These are phyloP conservation scores for Charaxes varanes DNA, from an alignment of 1,140 invertebrate genomes.

Conservation along the genomic window DNA sequence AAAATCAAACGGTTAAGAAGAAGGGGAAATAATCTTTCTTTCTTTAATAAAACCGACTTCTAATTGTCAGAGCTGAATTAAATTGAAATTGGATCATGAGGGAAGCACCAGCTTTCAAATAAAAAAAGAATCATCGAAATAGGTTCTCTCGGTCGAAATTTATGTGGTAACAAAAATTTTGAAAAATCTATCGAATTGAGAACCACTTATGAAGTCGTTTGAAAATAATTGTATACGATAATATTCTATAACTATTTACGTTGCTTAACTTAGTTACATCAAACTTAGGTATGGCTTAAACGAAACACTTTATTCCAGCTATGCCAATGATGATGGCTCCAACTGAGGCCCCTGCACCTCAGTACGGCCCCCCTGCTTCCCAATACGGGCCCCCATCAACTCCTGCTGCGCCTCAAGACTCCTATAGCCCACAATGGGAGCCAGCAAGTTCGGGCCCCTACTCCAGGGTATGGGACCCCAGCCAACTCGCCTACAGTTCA, in stretches of 20 bases:
- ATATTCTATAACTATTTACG: too few relatives aligned
- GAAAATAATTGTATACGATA: too few relatives aligned
- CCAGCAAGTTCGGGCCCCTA: conserved; percentile 80
- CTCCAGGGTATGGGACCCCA: conserved; percentile 82
- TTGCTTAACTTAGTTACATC: not conserved
- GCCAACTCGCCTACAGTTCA: conserved; percentile 84
- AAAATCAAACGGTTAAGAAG: not conserved
- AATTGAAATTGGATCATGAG: too few relatives aligned
- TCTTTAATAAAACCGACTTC: too few relatives aligned
- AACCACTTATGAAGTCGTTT: too few relatives aligned
- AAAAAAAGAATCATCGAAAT: too few relatives aligned
- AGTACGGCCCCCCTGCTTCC: conserved; percentile 52
- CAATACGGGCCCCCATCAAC: conserved; percentile 71
- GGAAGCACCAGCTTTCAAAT: too few relatives aligned
- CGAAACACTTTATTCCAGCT: conserved; percentile 57
- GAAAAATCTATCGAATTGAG: too few relatives aligned
- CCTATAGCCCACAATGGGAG: conserved; percentile 82
- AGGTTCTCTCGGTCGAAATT: too few relatives aligned
- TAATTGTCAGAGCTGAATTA: too few relatives aligned
- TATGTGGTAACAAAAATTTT: too few relatives aligned
- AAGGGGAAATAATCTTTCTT: too few relatives aligned
- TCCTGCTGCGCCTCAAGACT: conserved; percentile 78
- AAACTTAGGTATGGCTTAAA: not conserved
- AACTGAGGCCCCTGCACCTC: conserved; percentile 52
- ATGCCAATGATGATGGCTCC: conserved; percentile 84